phyloP scores from a whole-genome alignment of 2,113 vertebrate species.

The Mesitornis unicolor region DNA sequence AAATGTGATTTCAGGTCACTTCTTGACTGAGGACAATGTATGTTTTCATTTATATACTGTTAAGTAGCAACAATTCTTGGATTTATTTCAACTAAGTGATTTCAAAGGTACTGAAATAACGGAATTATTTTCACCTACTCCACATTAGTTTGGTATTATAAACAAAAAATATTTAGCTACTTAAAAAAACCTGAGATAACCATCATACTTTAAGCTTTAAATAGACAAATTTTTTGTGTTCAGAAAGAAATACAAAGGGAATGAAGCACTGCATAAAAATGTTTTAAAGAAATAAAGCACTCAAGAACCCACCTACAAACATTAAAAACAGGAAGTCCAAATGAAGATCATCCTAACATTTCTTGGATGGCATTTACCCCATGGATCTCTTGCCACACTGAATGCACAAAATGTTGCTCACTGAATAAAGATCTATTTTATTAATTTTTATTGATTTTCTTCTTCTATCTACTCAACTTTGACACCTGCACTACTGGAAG shows the following conservation, averaged over 20 bases:
- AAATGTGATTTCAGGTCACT: background rate
- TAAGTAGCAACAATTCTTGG: background rate
- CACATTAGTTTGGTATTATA: background rate
- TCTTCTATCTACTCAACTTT: background rate
- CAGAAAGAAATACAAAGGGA: background rate
- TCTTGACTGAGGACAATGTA: background rate
- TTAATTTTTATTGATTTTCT: background rate
- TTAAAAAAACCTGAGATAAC: background rate
- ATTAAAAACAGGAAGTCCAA: background rate
- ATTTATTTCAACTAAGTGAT: background rate
- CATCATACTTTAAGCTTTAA: background rate
- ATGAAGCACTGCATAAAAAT: background rate
- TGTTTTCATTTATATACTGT: background rate
- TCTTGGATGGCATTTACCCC: background rate
- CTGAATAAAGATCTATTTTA: background rate
- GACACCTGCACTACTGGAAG: background rate
- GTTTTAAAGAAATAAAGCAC: background rate
- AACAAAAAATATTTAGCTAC: background rate
- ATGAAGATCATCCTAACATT: background rate
- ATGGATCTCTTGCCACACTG: fast-evolving
- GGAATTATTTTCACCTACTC: background rate
- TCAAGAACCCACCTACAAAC: background rate
- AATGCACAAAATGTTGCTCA: background rate
- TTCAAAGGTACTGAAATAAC: background rate
- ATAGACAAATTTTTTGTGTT: background rate